phyloP scores from a whole-genome alignment of 1,140 invertebrate species.

The Aphelenchoides fujianensis region DNA sequence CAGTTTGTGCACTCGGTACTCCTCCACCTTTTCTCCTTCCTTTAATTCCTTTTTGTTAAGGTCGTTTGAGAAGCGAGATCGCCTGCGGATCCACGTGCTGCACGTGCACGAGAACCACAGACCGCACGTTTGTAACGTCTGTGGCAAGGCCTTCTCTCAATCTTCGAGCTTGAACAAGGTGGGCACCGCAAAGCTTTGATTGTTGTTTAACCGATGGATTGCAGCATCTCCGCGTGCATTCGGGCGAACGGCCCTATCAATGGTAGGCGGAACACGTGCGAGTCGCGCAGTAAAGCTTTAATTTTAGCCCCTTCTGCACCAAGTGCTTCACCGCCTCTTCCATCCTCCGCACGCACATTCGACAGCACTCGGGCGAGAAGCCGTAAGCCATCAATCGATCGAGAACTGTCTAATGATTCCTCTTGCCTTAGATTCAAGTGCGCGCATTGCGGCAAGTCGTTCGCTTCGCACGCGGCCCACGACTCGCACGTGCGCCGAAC shows the following conservation, averaged over 20 bases:
- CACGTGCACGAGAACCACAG: conserved; percentile 68
- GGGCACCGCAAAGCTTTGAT: no score
- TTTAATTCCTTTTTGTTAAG: no score
- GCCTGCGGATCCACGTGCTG: conserved; percentile 66
- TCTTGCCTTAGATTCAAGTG: conserved; percentile 50
- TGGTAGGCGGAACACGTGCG: no score
- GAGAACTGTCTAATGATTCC: no score
- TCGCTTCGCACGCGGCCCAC: conserved; percentile 67
- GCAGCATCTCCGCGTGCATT: conserved; percentile 61
- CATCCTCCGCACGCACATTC: conserved; percentile 61
- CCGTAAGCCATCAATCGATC: conserved; percentile 41
- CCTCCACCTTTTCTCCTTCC: no score
- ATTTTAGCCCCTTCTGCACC: conserved; percentile 56
- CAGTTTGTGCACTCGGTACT: conserved; percentile 65
- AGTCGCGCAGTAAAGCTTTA: no score
- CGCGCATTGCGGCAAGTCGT: conserved; percentile 59
- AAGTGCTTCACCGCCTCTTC: conserved; percentile 61
- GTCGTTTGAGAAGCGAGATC: conserved; percentile 67
- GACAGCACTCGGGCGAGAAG: conserved; percentile 62
- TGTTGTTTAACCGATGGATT: conserved; percentile 31
- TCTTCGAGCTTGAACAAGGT: conserved; percentile 66
- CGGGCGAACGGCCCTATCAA: conserved; percentile 60
- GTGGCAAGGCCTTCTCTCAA: conserved; percentile 67
- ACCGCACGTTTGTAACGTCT: conserved; percentile 66
- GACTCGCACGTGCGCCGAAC: conserved; percentile 67